Evolutionary conservation across 2,113 vertebrate genomes (phyloP), one percentile per base, ranked within the genome.

Genomic region (Limanda limanda): DNA sequence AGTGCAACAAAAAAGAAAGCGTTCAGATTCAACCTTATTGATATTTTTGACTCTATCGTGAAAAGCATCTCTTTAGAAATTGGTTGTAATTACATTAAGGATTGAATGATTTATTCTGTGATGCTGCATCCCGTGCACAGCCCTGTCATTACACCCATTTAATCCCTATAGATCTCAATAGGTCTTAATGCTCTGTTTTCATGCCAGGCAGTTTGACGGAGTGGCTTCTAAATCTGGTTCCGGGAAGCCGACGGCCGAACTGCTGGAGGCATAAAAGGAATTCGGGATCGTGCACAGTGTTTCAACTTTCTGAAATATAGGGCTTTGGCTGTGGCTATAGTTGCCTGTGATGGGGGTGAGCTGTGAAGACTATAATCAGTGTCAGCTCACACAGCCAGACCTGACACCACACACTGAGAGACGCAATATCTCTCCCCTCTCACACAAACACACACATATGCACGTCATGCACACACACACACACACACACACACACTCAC

Each of bases 361-460:
- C 89, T 86, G 91, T 91, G 90, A 93, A 93, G 91, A 92, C 93
- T 93, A 89, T 92, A 93, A 94, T 94, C 92, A 94, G 90, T 91
- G 92, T 93, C 92, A 93, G 90, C 91, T 91, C 88, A 89, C 90
- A 90, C 90, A 91, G 89, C 88, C 89, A 92, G 91, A 91, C 86
- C 89, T 90, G 92, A 91, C 90, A 92, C 88, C 87, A 73, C 90
- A 90, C 89, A 91, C 90, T 90, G 84, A 62, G 89, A 89, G 86
- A 89, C 65, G 77, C 89, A 87, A 86, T 90, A 81, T 82, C 87
- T 86, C 73, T 85, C 84, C 84, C 84, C 82, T 74, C 81, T 21
- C 83, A 68, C 79, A 68, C 79, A 79, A 11, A 37, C 67, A 37
- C 67, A 58, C 52, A 55, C 54, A 72, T 70, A 71, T 58, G 65